Conservation (phyloP, 2,797 vertebrate species). For the Sebastes vulpes region DNA sequence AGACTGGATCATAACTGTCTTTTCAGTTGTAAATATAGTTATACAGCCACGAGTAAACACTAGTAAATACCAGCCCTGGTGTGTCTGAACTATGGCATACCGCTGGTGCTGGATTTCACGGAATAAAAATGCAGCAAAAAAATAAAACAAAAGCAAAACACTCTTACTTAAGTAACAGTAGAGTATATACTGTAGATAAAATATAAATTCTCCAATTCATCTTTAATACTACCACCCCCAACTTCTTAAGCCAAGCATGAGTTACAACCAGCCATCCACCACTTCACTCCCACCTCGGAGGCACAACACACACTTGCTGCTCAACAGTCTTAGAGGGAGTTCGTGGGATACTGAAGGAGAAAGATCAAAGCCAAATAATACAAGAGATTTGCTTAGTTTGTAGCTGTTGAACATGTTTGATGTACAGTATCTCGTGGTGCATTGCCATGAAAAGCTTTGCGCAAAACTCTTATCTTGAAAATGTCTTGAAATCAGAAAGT, state of each 20-base stretch:
- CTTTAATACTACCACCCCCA: not conserved
- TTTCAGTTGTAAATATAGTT: not conserved
- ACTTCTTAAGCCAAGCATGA: not conserved
- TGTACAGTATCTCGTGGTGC: not conserved
- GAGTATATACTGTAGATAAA: conserved; percentile 1
- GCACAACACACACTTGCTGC: not conserved
- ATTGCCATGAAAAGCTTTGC: not conserved
- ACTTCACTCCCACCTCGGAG: conserved; percentile 4
- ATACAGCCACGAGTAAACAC: not conserved
- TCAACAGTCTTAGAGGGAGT: conserved; percentile 7
- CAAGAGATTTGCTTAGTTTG: conserved; percentile 10
- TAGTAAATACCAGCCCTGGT: not conserved
- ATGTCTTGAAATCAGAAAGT: not conserved
- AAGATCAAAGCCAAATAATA: conserved; percentile 19
- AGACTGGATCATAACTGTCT: not conserved
- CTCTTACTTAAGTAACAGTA: not conserved
- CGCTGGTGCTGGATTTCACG: not conserved
- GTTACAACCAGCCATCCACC: not conserved
- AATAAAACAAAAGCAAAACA: not conserved
- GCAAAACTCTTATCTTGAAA: not conserved
- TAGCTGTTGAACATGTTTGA: not conserved
- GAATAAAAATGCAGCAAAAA: not conserved
- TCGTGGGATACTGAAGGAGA: conserved; percentile 3
- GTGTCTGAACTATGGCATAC: not conserved
- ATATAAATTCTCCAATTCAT: conserved; percentile 1